phyloP scores from a whole-genome alignment of 2,797 vertebrate genomes.

The Chaenodraco wilsoni region DNA sequence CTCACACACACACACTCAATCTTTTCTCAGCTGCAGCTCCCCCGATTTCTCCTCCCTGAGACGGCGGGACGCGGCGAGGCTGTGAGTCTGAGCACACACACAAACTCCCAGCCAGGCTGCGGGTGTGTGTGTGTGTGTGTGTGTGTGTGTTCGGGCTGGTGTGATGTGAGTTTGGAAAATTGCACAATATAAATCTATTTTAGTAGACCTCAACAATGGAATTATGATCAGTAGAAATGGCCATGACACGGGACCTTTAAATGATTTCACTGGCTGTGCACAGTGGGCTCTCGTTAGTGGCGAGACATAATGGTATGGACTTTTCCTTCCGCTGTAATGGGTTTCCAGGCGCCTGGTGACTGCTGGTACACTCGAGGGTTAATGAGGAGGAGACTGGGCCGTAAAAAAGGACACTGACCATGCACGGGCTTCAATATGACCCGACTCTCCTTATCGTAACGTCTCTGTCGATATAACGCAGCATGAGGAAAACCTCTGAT shows the following conservation, averaged over 20 bases:
- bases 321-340: constrained; percentile 34
- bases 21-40: too few relatives aligned
- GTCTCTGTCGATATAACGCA: constrained; percentile 53
- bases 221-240: too few relatives aligned
- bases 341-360: constrained; percentile 20
- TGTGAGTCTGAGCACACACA: too few relatives aligned
- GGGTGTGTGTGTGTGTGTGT: too few relatives aligned
- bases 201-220: too few relatives aligned
- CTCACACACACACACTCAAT: too few relatives aligned
- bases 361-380: constrained; percentile 30
- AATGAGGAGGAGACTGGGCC: constrained; percentile 31
- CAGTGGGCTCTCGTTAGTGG: constrained; percentile 8
- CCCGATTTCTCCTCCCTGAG: too few relatives aligned
- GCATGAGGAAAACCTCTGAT: constrained; percentile 54
- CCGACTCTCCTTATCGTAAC: constrained; percentile 44
- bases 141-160: too few relatives aligned
- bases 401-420: constrained; percentile 59
- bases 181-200: too few relatives aligned
- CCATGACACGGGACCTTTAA: background rate
- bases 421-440: constrained; percentile 53
- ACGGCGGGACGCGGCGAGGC: too few relatives aligned
- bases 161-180: too few relatives aligned
- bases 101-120: too few relatives aligned
- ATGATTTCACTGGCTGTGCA: constrained; percentile 27
- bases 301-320: background rate